These are phyloP conservation scores for Sebastes kiyomatsui DNA, from an alignment of 2,797 vertebrate species.

Conservation along the genomic window DNA sequence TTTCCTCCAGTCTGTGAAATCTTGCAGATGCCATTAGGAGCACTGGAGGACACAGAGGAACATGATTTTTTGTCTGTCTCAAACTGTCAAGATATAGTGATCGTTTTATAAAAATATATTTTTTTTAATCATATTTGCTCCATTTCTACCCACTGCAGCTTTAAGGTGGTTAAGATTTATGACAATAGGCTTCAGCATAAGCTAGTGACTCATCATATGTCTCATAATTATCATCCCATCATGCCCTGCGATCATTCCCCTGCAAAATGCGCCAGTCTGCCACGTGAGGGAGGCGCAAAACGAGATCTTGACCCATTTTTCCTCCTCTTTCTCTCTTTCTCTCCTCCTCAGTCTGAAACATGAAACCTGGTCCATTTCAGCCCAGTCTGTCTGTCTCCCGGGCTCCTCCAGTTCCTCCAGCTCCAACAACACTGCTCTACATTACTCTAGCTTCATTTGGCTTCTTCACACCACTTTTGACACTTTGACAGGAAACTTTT, in stretches of 20 bases:
- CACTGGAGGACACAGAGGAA: too few species aligned
- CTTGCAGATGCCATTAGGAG: too few species aligned
- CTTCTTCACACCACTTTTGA: constrained; percentile 28
- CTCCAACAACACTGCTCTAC: constrained; percentile 47
- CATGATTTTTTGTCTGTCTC: too few species aligned
- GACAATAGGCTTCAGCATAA: background rate
- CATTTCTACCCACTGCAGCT: too few species aligned
- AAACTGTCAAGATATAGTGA: too few species aligned
- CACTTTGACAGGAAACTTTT: constrained; percentile 52
- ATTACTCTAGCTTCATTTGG: constrained; percentile 35
- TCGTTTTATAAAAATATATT: too few species aligned
- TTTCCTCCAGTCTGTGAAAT: too few species aligned
- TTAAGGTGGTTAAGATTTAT: background rate
- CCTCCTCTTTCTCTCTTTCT: constrained; percentile 24
- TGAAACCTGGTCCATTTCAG: constrained; percentile 78
- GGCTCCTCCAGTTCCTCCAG: constrained; percentile 62
- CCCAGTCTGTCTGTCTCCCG: constrained; percentile 57
- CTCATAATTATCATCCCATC: background rate
- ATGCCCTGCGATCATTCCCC: background rate
- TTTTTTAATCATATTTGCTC: too few species aligned
- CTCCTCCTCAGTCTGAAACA: constrained; percentile 77
- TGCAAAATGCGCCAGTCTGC: constrained; percentile 9
- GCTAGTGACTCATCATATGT: background rate
- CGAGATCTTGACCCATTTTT: constrained; percentile 61
- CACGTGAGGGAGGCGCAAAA: constrained; percentile 69